phyloP scores from a whole-genome alignment of 2,888 invertebrate species.

The Dyspetes luteomarginatus region DNA sequence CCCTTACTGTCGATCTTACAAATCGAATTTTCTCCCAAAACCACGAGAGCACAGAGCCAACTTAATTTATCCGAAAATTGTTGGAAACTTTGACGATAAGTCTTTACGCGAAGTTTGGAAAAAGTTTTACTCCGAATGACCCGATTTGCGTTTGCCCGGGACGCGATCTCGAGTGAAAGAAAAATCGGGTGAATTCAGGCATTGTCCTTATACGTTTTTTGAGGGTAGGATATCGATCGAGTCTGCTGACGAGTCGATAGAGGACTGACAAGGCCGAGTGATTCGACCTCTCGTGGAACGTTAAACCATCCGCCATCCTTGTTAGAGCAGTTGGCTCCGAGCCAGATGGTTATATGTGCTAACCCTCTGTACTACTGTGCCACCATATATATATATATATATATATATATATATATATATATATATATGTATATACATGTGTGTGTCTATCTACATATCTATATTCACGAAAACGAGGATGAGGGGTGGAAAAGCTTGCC shows the following conservation, averaged over 20 bases:
- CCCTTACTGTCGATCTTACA: too few species aligned
- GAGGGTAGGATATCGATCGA: slow-evolving; percentile 26
- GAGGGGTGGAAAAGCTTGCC: slow-evolving; percentile 40
- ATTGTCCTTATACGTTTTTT: slow-evolving; percentile 5
- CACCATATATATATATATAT: background rate
- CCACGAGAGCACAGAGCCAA: background rate
- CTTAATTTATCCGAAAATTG: slow-evolving; percentile 51
- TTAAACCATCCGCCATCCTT: slow-evolving; percentile 40
- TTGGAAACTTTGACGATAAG: slow-evolving; percentile 26
- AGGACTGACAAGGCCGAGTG: background rate
- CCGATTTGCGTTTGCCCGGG: slow-evolving; percentile 7
- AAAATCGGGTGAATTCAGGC: background rate
- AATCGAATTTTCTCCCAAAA: slow-evolving; percentile 14
- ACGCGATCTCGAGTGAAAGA: background rate
- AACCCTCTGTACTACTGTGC: background rate
- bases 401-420: background rate
- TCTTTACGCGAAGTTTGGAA: slow-evolving; percentile 22
- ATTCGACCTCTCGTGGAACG: slow-evolving; percentile 35
- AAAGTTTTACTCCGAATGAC: slow-evolving; percentile 26
- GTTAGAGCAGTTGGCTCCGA: slow-evolving; percentile 36
- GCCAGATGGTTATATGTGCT: slow-evolving; percentile 28
- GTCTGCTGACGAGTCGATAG: slow-evolving; percentile 2
- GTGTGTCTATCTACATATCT: background rate
- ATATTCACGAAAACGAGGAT: background rate
- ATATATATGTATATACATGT: background rate